Conservation (phyloP, 2,113 vertebrate species). For the Gadus chalcogrammus region DNA sequence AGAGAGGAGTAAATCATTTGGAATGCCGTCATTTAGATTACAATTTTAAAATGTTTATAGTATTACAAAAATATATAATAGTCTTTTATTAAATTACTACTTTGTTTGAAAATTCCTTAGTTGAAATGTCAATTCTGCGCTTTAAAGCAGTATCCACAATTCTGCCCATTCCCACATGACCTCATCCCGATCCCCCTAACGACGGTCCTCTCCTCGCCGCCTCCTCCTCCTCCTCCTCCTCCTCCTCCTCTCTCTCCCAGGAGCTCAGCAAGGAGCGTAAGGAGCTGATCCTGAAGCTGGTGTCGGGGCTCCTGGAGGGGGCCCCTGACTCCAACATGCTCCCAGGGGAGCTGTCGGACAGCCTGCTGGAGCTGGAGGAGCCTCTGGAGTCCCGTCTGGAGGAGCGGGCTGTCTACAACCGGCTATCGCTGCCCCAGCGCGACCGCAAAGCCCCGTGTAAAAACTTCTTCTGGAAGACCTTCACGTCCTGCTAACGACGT, state of each 20-base stretch:
- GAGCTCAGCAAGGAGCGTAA: slow-evolving; percentile 78
- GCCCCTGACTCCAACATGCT: slow-evolving; percentile 63
- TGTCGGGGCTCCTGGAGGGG: slow-evolving; percentile 76
- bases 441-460: slow-evolving; percentile 89
- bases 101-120: too few relatives aligned
- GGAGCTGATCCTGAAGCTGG: slow-evolving; percentile 80
- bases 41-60: too few relatives aligned
- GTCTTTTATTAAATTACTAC: too few relatives aligned
- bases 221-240: background rate
- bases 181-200: too few relatives aligned
- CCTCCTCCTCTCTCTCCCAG: slow-evolving; percentile 46
- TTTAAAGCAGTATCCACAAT: too few relatives aligned
- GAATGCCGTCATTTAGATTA: too few relatives aligned
- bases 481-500: slow-evolving; percentile 82
- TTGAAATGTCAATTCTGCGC: too few relatives aligned
- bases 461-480: slow-evolving; percentile 95
- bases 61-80: too few relatives aligned
- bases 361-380: slow-evolving; percentile 63
- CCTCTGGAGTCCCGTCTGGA: slow-evolving; percentile 75
- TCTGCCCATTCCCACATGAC: too few relatives aligned
- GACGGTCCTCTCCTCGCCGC: too few relatives aligned
- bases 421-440: slow-evolving; percentile 76
- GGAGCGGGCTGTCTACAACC: slow-evolving; percentile 74
- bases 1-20: too few relatives aligned
- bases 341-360: slow-evolving; percentile 46